A percentile compares a stretch with the other conserved stretches of the same genome.
Conservation (phyloP, 92 coral and sea anemone species). For the Porites divaricata region DNA sequence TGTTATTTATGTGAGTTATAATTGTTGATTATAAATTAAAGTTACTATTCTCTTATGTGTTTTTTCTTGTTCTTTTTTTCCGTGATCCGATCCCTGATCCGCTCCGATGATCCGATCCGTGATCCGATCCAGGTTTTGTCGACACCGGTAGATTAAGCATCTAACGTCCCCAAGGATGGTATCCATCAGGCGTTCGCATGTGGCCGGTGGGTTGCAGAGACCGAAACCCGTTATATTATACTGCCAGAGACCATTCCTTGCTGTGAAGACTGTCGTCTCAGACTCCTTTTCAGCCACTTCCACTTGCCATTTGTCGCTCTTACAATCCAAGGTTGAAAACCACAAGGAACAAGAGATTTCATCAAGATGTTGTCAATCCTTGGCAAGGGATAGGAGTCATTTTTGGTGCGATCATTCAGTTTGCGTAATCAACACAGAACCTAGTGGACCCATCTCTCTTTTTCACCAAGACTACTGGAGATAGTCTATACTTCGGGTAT, state of each 20-base stretch:
- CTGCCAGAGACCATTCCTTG: slow-evolving; percentile 45
- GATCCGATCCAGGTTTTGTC: no score
- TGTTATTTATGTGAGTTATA: no score
- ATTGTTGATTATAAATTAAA: no score
- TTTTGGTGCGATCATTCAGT: background rate
- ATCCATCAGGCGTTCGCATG: slow-evolving; percentile 21
- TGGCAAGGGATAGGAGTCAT: background rate
- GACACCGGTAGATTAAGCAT: slow-evolving; percentile 13
- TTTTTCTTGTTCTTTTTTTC: no score
- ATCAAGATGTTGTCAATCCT: slow-evolving; percentile 5
- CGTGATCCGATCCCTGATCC: no score
- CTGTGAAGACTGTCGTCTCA: slow-evolving; percentile 37
- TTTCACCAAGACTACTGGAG: slow-evolving; percentile 25
- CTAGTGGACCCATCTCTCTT: background rate
- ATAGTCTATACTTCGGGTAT: slow-evolving; percentile 20
- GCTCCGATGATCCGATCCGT: no score
- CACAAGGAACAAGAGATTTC: slow-evolving; percentile 16
- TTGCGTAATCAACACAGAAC: background rate
- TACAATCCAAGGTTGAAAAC: background rate
- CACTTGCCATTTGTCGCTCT: slow-evolving; percentile 21
- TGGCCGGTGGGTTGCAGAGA: slow-evolving; percentile 14
- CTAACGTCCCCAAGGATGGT: background rate
- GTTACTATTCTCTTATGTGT: no score
- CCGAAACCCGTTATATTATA: no score
- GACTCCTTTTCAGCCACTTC: slow-evolving; percentile 1